Evolutionary conservation across 1,140 invertebrate genomes (phyloP), one percentile per base, ranked within the genome.

Genomic region (Euschistus heros): DNA sequence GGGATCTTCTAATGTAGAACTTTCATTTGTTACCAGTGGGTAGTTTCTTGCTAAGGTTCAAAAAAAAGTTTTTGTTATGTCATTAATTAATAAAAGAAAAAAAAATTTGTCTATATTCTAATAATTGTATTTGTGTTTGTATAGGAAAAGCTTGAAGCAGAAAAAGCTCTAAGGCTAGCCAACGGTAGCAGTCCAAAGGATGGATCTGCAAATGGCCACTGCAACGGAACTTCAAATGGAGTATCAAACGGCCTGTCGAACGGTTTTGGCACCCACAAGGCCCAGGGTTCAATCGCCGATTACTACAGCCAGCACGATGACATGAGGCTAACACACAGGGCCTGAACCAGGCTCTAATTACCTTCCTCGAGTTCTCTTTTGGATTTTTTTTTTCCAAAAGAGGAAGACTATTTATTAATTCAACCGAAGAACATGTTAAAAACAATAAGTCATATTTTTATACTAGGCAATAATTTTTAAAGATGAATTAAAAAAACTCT

Each of bases 301-400:
- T 57, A 27, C 24, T 57, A 57, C 24, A 57, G 18, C 18, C 18
- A 24, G 14, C 54, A 57, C 24, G 54, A 57, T 27, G 54, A 57
- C 54, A 57, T 57, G 54, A 57, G 54, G 54, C 24, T 57, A 57
- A 57, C 54, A 15, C 54, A 57, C 24, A 26, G 54, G 54, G 54
- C 54, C 24, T 57, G 54, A 57, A 26, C 2, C 15, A 24, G 15
- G 15, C 15, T 17, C 14, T 24, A 57, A 15, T 57, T 57, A 24
- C 26, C 26, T 57, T 15, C 54, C 24, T 57, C 24, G 4, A 24
- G 15, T 17, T 57, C 14, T 24, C 54, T 24, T 24, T 57, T 57
- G 14, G 15, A 20, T 27, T 57, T 57, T 26, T 24, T 54, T 57
- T 57, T 57, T 22, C 18, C 18, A 22, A 57, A 26, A 5, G 54